Evolutionary conservation across 2,113 vertebrate genomes (phyloP).

Genomic region (Centropristis striata): DNA sequence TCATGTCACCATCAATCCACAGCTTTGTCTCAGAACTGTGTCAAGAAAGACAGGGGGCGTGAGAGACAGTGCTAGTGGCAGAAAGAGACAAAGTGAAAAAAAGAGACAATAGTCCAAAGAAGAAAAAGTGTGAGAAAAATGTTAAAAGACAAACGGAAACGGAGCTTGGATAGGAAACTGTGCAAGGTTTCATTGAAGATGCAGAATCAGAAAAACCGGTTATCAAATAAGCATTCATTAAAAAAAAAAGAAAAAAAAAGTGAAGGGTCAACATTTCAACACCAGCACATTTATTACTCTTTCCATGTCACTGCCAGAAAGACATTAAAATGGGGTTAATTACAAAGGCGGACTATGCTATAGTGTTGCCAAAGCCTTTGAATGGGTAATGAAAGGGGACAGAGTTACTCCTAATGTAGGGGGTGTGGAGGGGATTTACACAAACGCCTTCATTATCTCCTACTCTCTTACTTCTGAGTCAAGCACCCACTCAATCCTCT

Average conservation of each 20-base stretch:
- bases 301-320: background rate
- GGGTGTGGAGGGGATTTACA: slow-evolving; percentile 32
- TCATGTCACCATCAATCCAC: slow-evolving; percentile 75
- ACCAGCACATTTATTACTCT: slow-evolving; percentile 23
- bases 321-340: slow-evolving; percentile 26
- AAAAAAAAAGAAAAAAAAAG: no score
- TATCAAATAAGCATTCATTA: background rate
- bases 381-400: slow-evolving; percentile 83
- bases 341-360: slow-evolving; percentile 51
- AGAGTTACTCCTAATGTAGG: slow-evolving; percentile 46
- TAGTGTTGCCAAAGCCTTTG: slow-evolving; percentile 81
- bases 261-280: slow-evolving; percentile 20
- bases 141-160: slow-evolving; percentile 6
- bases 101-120: background rate
- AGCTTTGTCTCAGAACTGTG: slow-evolving; percentile 64
- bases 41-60: slow-evolving; percentile 43
- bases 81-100: slow-evolving; percentile 35
- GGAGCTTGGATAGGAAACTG: background rate
- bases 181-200: background rate
- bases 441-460: slow-evolving; percentile 59
- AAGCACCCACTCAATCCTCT: slow-evolving; percentile 50
- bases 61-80: slow-evolving; percentile 43
- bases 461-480: slow-evolving; percentile 39
- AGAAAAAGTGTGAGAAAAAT: background rate
- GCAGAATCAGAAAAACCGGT: background rate